Conservation (phyloP, 2,888 invertebrate species). For the Plagodis dolabraria region DNA sequence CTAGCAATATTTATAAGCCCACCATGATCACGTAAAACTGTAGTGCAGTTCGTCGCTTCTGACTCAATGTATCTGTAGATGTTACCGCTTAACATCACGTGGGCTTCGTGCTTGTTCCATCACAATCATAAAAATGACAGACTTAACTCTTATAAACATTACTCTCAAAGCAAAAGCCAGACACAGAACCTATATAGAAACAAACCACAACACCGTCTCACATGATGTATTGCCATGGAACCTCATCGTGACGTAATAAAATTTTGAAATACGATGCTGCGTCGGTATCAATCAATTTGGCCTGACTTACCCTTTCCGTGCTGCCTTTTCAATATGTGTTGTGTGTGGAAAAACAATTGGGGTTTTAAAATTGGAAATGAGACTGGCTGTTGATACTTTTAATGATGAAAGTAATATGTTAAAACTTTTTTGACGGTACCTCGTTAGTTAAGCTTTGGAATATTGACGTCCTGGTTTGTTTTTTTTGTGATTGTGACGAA, state of each 20-base stretch:
- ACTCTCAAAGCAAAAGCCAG: background rate
- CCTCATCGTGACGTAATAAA: slow-evolving; percentile 37
- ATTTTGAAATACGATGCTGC: slow-evolving; percentile 42
- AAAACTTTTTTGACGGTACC: too few species aligned
- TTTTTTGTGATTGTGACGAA: too few species aligned
- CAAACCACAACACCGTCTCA: background rate
- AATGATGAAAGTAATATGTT: background rate
- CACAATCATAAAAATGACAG: too few species aligned
- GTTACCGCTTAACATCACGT: too few species aligned
- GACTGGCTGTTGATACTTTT: background rate
- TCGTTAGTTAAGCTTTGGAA: too few species aligned
- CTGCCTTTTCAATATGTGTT: slow-evolving; percentile 15
- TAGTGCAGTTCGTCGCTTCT: too few species aligned
- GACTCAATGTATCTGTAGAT: too few species aligned
- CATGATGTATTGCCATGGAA: slow-evolving; percentile 37
- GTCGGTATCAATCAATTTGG: slow-evolving; percentile 46
- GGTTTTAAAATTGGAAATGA: slow-evolving; percentile 9
- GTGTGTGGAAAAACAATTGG: slow-evolving; percentile 5
- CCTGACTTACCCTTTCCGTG: slow-evolving; percentile 41
- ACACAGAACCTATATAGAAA: background rate
- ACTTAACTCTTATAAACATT: too few species aligned
- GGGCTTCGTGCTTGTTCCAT: too few species aligned
- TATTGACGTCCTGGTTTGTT: too few species aligned
- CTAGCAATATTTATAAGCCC: too few species aligned
- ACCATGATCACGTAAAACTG: too few species aligned